phyloP scores from a whole-genome alignment of 1,140 invertebrate genomes.

The Muscidifurax raptorellus region DNA sequence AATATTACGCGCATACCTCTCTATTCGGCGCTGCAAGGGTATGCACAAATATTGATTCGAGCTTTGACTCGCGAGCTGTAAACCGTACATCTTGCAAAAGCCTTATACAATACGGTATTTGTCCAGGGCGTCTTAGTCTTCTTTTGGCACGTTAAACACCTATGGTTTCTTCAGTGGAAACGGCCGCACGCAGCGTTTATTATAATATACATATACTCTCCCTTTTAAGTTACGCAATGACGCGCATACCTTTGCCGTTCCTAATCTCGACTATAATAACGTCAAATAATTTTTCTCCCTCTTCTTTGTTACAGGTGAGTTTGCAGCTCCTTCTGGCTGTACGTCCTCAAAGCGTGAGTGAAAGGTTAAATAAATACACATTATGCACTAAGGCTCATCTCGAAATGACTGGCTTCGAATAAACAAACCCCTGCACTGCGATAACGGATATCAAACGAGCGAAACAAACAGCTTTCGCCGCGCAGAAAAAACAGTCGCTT shows the following conservation, averaged over 20 bases:
- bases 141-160: not conserved
- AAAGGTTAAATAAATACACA: not conserved
- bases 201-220: too few relatives aligned
- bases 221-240: not conserved
- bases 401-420: too few relatives aligned
- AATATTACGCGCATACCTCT: too few relatives aligned
- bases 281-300: not conserved
- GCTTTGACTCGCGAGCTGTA: not conserved
- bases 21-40: too few relatives aligned
- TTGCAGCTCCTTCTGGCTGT: not conserved
- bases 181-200: too few relatives aligned
- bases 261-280: not conserved
- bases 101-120: not conserved
- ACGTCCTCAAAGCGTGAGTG: too few relatives aligned
- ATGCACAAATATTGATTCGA: not conserved
- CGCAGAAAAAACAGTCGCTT: too few relatives aligned
- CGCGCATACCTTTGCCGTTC: not conserved
- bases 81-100: not conserved
- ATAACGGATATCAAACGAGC: too few relatives aligned
- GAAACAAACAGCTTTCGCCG: too few relatives aligned
- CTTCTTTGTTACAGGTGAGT: not conserved
- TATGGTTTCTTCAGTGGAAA: slow-evolving; percentile 17
- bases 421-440: too few relatives aligned
- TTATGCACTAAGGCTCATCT: too few relatives aligned
- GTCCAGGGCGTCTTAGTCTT: not conserved